Conservation (phyloP, 2,113 vertebrate genomes). For the Chloropsis cyanopogon region DNA sequence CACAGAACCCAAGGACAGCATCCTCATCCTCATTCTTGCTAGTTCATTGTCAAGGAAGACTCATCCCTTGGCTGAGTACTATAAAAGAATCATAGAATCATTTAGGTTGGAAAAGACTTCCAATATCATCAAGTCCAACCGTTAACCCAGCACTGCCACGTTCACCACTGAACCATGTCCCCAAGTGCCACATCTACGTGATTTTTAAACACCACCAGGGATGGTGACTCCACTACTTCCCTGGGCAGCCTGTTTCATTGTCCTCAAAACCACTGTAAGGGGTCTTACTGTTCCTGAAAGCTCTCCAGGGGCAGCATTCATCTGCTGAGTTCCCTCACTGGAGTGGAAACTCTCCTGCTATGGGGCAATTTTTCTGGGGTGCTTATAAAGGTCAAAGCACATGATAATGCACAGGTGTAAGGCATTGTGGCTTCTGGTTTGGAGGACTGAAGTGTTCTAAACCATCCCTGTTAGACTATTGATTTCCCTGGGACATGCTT, state of each 20-base stretch:
- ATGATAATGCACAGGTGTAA: neutral
- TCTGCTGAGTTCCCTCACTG: neutral
- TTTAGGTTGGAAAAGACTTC: neutral
- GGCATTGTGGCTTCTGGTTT: neutral
- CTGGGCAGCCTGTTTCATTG: neutral
- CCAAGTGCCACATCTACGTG: neutral
- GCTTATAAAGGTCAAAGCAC: neutral
- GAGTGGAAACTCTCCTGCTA: neutral
- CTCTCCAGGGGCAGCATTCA: neutral
- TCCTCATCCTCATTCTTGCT: neutral
- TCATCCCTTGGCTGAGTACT: neutral
- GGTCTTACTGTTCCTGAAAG: neutral
- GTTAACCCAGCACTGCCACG: neutral
- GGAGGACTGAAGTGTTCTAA: neutral
- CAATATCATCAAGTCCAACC: neutral
- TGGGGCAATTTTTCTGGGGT: neutral
- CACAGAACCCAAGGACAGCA: neutral
- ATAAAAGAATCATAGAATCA: neutral
- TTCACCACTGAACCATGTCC: neutral
- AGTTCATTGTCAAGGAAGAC: neutral
- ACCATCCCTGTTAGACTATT: neutral
- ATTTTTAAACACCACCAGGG: neutral
- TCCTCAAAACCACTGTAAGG: neutral
- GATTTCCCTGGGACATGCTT: neutral
- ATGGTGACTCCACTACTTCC: neutral